phyloP scores from a whole-genome alignment of 1,140 invertebrate genomes.

The Wiebesia pumilae region DNA sequence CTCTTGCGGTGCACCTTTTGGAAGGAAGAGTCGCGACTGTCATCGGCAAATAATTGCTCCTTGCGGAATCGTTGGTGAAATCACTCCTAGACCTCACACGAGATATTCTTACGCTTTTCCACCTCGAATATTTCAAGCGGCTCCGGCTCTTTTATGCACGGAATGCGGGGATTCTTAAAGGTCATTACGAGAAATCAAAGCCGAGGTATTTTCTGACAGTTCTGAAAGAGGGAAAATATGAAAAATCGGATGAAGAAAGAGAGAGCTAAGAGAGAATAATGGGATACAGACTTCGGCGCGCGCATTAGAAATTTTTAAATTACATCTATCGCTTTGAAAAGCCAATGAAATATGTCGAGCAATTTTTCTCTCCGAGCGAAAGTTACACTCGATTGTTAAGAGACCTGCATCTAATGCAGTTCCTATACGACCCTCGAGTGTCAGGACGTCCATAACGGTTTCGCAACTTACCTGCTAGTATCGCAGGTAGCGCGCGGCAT shows the following conservation, averaged over 20 bases:
- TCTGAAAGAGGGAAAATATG: neutral
- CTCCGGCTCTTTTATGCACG: neutral
- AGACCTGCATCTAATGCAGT: neutral
- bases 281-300: slow-evolving; percentile 17
- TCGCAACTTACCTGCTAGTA: slow-evolving; percentile 40
- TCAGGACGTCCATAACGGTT: slow-evolving; percentile 4
- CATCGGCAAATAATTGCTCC: slow-evolving; percentile 26
- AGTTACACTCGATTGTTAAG: slow-evolving; percentile 53
- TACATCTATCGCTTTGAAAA: slow-evolving; percentile 52
- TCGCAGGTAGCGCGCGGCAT: slow-evolving; percentile 26
- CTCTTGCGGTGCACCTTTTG: too few species aligned
- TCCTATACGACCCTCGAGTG: slow-evolving; percentile 2
- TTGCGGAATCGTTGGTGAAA: neutral
- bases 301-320: slow-evolving; percentile 52
- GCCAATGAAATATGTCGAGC: slow-evolving; percentile 59
- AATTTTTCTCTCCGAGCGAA: slow-evolving; percentile 63
- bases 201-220: neutral
- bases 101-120: neutral
- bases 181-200: slow-evolving; percentile 38
- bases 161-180: neutral
- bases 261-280: neutral
- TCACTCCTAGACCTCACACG: neutral
- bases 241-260: slow-evolving; percentile 23
- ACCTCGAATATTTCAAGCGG: neutral
- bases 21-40: neutral